Percentiles rank a stretch among this genome's conserved stretches.
Conservation (phyloP, 2,888 invertebrate genomes). For the Spodoptera littoralis region DNA sequence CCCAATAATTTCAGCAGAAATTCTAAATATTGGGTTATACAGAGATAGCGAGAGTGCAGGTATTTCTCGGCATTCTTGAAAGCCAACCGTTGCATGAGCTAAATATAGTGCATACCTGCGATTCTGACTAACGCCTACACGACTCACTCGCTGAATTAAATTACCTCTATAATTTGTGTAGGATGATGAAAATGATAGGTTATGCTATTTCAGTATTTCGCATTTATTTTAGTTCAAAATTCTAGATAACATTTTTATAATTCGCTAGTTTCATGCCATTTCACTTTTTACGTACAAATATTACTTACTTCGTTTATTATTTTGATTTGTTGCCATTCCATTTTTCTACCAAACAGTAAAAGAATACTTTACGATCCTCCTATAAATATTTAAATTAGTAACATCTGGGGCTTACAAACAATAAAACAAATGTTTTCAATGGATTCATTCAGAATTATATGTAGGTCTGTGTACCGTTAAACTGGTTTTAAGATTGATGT, state of each 20-base stretch:
- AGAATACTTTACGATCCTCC: no score
- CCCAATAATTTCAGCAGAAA: not conserved
- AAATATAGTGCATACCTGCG: constrained; percentile 13
- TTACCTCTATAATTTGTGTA: constrained; percentile 2
- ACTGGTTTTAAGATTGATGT: constrained; percentile 44
- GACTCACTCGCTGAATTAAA: not conserved
- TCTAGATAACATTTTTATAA: not conserved
- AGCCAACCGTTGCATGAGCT: not conserved
- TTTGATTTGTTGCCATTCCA: no score
- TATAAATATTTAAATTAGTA: no score
- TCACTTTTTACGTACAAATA: no score
- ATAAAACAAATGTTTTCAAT: constrained; percentile 1
- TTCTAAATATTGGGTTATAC: not conserved
- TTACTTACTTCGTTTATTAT: no score
- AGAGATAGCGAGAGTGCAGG: no score
- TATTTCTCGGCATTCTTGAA: not conserved
- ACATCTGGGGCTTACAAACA: not conserved
- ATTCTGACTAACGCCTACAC: constrained; percentile 11
- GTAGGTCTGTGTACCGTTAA: constrained; percentile 18
- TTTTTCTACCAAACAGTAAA: no score
- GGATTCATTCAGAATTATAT: constrained; percentile 13
- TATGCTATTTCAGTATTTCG: constrained; percentile 1
- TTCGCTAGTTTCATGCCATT: no score
- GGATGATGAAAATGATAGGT: constrained; percentile 1
- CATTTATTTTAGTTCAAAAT: not conserved